Base-by-base conservation (phyloP, 1,140 invertebrate genomes). In the Wiebesia pumilae region DNA sequence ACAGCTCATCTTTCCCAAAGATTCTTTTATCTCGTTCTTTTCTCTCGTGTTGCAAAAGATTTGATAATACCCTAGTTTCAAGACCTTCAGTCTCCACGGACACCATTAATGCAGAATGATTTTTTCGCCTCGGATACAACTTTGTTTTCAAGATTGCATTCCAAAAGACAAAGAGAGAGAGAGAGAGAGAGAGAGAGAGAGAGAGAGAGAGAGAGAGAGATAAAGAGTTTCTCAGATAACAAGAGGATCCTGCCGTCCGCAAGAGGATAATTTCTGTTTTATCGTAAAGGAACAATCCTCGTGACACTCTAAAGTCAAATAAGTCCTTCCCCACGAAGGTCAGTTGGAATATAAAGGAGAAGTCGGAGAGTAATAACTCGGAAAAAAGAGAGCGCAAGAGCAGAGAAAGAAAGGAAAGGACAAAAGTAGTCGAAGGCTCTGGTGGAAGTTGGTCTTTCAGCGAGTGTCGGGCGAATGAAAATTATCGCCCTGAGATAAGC, bases 401-500 rank as follows among this genome's bases (percentile, higher is more conserved):
- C 4, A 78, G 33, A 62, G 24, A 35, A 58, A 58, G 51, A 58
- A 79, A 79, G n/a, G 38, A 10, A 51, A 79, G 6, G 6, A 3
- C 43, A 51, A 10, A 12, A 54, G 43, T n/a, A 51, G 51, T 62
- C 6, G 14, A 62, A 6, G 77, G n/a, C 10, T 0, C 0, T 6
- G 27, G 30, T 33, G 43, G 7, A 79, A 79, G 77, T 79, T 79
- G 51, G 33, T 9, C 27, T 65, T 79, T 33, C n/a, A 21, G 16
- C 14, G 77, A 51, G 38, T 35, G 77, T 3, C 21, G 19, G 47
- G 24, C 21, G 78, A 65, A 80, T 80, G 54, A 80, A 81, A 81
- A 69, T 81, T 83, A 83, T 73, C 71, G 51, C 47, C 0, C 0
- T 3, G 35, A 65, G 82, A 84, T 83, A 83, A 83, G 69, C 7